A percentile compares a stretch with the other conserved stretches of the same genome.
Evolutionary conservation across 2,113 vertebrate species (phyloP).

Genomic region (Microcebus griseorufus): DNA sequence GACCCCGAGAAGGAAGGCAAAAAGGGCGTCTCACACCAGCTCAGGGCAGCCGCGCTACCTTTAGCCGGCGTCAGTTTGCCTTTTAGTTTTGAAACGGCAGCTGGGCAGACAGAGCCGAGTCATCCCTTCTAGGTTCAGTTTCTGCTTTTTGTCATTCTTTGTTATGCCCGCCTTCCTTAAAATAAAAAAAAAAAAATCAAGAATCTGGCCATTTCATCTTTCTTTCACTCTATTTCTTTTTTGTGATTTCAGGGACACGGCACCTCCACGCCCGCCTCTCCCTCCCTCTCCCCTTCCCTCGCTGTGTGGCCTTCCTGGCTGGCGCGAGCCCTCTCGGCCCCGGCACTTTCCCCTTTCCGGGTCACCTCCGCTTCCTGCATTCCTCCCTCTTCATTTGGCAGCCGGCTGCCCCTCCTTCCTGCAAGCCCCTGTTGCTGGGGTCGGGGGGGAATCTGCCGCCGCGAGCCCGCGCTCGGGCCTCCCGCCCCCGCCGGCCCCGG

Average conservation of each 20-base stretch:
- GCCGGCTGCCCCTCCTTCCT: neutral
- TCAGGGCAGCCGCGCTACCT: neutral
- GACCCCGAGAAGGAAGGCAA: neutral
- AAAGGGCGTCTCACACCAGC: neutral
- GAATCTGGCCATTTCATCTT: neutral
- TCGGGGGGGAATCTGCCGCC: neutral
- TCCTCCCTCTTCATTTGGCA: constrained; percentile 49
- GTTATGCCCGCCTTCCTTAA: neutral
- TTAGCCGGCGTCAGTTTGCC: neutral
- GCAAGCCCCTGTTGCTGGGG: neutral
- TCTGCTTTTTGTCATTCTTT: neutral
- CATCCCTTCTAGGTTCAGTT: neutral
- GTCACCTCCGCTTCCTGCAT: constrained; percentile 72
- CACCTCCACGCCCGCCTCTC: neutral
- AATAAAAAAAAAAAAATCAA: neutral
- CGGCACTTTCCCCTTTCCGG: constrained; percentile 50
- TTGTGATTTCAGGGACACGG: neutral
- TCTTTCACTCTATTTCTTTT: neutral
- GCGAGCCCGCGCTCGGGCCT: neutral
- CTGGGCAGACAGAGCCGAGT: neutral
- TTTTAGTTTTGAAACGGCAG: constrained; percentile 11
- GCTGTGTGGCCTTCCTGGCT: constrained; percentile 53
- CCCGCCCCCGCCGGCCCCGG: neutral
- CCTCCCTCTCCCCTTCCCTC: neutral
- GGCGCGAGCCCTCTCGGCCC: neutral